phyloP scores from a whole-genome alignment of 2,888 invertebrate genomes.

The Scaptomyza parva region DNA sequence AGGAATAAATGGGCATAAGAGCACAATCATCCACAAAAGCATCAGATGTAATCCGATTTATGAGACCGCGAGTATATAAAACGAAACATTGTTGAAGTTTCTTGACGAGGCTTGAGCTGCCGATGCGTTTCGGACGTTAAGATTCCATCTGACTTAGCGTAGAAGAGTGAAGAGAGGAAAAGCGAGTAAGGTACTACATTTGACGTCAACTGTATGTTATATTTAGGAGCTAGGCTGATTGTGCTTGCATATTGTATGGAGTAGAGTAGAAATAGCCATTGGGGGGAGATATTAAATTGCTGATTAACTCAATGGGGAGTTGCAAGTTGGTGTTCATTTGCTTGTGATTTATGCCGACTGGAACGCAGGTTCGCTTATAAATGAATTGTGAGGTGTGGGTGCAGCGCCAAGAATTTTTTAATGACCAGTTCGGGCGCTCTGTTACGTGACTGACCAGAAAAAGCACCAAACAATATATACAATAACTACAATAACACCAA shows the following conservation, averaged over 20 bases:
- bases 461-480: constrained; percentile 5
- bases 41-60: background rate
- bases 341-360: constrained; percentile 71
- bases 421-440: constrained; percentile 54
- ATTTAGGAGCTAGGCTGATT: constrained; percentile 29
- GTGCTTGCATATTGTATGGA: constrained; percentile 34
- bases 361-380: constrained; percentile 12
- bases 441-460: constrained; percentile 65
- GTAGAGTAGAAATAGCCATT: constrained; percentile 32
- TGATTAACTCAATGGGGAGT: constrained; percentile 60
- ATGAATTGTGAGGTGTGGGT: constrained; percentile 37
- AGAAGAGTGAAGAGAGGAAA: background rate
- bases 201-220: constrained; percentile 41
- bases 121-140: constrained; percentile 49
- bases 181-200: constrained; percentile 5
- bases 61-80: background rate
- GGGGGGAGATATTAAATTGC: constrained; percentile 54
- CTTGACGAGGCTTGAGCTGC: constrained; percentile 35
- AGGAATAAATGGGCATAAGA: background rate
- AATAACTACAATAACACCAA: constrained; percentile 1
- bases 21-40: background rate
- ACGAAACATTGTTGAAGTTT: constrained; percentile 8
- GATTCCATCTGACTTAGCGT: constrained; percentile 52
- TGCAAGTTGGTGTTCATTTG: constrained; percentile 51
- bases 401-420: constrained; percentile 67